Conservation (phyloP, 2,113 vertebrate species). For the Nycticryphes semicollaris region DNA sequence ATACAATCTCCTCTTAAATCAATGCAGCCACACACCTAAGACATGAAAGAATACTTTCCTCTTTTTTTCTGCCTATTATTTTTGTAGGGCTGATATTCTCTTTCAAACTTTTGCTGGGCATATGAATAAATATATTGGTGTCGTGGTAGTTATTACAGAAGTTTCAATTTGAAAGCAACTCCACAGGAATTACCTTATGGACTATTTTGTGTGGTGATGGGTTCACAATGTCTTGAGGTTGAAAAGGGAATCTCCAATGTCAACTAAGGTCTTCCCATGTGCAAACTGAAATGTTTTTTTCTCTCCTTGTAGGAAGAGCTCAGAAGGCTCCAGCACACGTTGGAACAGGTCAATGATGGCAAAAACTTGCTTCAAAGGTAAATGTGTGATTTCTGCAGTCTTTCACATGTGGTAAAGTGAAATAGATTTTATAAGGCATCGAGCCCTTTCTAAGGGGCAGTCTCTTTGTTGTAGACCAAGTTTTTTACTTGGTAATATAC, state of each 20-base stretch:
- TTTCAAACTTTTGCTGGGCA: background rate
- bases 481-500: background rate
- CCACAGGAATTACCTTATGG: accelerated
- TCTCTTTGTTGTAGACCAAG: background rate
- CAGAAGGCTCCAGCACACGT: slow-evolving; percentile 82
- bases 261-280: background rate
- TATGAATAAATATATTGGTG: background rate
- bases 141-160: background rate
- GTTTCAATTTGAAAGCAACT: background rate
- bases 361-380: slow-evolving; percentile 87
- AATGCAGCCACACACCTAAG: background rate
- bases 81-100: background rate
- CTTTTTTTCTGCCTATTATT: background rate
- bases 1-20: background rate
- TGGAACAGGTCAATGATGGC: slow-evolving; percentile 80
- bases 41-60: background rate
- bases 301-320: slow-evolving; percentile 83
- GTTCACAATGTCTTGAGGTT: accelerated
- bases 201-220: accelerated
- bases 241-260: background rate
- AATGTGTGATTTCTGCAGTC: background rate
- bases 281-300: background rate
- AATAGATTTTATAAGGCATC: background rate
- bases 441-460: background rate
- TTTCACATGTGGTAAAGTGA: accelerated